phyloP scores from a whole-genome alignment of 2,113 vertebrate species.

The Kryptolebias marmoratus region DNA sequence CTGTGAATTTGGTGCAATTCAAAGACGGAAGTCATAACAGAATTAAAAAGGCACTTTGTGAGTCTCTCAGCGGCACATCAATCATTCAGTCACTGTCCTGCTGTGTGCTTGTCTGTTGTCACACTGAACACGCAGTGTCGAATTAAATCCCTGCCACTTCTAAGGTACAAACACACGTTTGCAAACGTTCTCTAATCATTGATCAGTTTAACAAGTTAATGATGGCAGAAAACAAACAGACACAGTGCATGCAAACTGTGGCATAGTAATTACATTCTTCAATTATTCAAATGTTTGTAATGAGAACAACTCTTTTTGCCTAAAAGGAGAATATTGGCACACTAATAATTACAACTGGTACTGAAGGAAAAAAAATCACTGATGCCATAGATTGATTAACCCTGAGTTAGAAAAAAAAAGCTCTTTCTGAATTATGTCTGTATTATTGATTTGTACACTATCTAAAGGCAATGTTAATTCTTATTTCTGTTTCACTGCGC shows the following conservation, averaged over 20 bases:
- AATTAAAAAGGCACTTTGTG: conserved; percentile 25
- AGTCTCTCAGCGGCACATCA: conserved; percentile 29
- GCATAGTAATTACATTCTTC: neutral
- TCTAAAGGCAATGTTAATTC: conserved; percentile 29
- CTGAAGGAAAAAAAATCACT: conserved; percentile 21
- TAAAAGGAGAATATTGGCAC: neutral
- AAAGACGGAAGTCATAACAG: conserved; percentile 35
- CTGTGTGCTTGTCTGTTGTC: conserved; percentile 13
- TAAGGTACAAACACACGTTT: conserved; percentile 14
- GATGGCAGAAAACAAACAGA: conserved; percentile 13
- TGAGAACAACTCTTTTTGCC: neutral
- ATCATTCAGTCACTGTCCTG: conserved; percentile 22
- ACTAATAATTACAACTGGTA: conserved; percentile 12
- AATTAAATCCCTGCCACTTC: neutral
- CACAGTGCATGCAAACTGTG: neutral
- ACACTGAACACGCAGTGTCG: conserved; percentile 2
- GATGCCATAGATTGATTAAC: conserved; percentile 12
- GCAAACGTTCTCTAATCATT: conserved; percentile 2
- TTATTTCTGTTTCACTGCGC: conserved; percentile 21
- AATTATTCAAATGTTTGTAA: conserved; percentile 2
- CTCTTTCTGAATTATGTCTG: conserved; percentile 6
- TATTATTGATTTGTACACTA: conserved; percentile 16
- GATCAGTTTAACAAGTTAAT: neutral
- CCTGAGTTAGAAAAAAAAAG: conserved; percentile 32
- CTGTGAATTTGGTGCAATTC: conserved; percentile 24